A percentile compares a stretch with the other conserved stretches of the same genome.
phyloP scores from a whole-genome alignment of 2,888 invertebrate species.

The Ligdia adustata region DNA sequence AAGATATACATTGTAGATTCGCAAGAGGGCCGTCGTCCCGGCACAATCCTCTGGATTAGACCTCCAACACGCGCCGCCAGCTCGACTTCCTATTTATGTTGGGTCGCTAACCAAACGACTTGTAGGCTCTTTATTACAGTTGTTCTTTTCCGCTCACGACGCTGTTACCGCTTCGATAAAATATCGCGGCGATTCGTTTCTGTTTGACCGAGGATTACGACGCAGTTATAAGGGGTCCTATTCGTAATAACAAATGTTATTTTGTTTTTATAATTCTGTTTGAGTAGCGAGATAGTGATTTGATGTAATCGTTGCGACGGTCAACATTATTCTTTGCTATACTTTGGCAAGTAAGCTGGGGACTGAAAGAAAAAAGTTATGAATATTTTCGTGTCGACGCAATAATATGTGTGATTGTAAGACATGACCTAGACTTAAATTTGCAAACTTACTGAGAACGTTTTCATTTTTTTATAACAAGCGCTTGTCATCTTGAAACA shows the following conservation, averaged over 20 bases:
- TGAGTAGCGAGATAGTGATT: constrained; percentile 11
- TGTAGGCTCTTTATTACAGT: constrained; percentile 82
- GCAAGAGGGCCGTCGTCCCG: constrained; percentile 48
- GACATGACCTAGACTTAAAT: too few relatives aligned
- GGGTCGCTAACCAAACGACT: constrained; percentile 78
- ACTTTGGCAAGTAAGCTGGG: constrained; percentile 2
- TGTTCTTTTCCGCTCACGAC: constrained; percentile 78
- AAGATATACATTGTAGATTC: constrained; percentile 40
- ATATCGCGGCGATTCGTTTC: constrained; percentile 66
- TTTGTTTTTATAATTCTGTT: constrained; percentile 28
- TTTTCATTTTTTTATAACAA: too few relatives aligned
- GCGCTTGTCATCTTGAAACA: too few relatives aligned
- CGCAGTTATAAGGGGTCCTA: constrained; percentile 28
- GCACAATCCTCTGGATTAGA: constrained; percentile 76
- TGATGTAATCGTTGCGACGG: constrained; percentile 1
- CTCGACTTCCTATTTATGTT: constrained; percentile 73
- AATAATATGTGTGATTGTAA: too few relatives aligned
- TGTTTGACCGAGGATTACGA: constrained; percentile 55
- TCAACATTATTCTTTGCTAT: constrained; percentile 5
- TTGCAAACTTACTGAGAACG: too few relatives aligned
- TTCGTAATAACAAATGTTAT: constrained; percentile 29
- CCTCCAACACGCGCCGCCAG: constrained; percentile 70
- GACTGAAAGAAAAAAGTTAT: not conserved
- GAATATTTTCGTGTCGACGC: too few relatives aligned
- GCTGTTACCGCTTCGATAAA: constrained; percentile 72